Percentiles rank a stretch among this genome's conserved stretches.
phyloP scores from a whole-genome alignment of 2,113 vertebrate species.

The Pangasianodon hypophthalmus region DNA sequence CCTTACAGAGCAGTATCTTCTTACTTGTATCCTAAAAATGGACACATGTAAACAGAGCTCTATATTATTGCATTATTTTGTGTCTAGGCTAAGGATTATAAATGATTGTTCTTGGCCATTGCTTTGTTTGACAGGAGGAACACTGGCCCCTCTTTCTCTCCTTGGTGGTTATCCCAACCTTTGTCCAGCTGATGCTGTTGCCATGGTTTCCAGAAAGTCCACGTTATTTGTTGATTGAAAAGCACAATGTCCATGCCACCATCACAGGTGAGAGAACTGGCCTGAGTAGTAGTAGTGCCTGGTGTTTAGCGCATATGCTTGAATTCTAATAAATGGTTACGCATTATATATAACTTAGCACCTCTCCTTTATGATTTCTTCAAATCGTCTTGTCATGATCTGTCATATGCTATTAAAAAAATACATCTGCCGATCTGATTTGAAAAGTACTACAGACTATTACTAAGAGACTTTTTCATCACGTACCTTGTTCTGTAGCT shows the following conservation, averaged over 20 bases:
- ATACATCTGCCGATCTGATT: background rate
- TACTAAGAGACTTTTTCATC: background rate
- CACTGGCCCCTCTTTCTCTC: constrained; percentile 87
- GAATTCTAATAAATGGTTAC: background rate
- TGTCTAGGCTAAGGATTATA: background rate
- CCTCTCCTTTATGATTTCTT: background rate
- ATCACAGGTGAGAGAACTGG: constrained; percentile 76
- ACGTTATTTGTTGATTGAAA: constrained; percentile 88
- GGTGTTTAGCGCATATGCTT: background rate
- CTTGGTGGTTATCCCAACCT: constrained; percentile 79
- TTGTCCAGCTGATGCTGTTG: constrained; percentile 82
- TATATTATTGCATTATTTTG: constrained; percentile 1
- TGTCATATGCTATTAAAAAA: background rate
- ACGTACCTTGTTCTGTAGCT: constrained; percentile 64
- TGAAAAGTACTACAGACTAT: background rate
- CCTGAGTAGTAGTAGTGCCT: background rate
- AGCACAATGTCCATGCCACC: constrained; percentile 77
- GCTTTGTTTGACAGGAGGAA: constrained; percentile 75
- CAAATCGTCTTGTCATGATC: background rate
- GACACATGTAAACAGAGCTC: background rate
- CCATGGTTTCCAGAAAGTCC: constrained; percentile 91
- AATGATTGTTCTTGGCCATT: background rate
- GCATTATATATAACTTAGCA: background rate
- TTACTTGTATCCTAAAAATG: background rate
- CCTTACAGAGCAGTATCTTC: background rate